Evolutionary conservation across 2,888 invertebrate species (phyloP), one percentile per base, ranked within the genome.

Genomic region (Pristionchus arcanus): DNA sequence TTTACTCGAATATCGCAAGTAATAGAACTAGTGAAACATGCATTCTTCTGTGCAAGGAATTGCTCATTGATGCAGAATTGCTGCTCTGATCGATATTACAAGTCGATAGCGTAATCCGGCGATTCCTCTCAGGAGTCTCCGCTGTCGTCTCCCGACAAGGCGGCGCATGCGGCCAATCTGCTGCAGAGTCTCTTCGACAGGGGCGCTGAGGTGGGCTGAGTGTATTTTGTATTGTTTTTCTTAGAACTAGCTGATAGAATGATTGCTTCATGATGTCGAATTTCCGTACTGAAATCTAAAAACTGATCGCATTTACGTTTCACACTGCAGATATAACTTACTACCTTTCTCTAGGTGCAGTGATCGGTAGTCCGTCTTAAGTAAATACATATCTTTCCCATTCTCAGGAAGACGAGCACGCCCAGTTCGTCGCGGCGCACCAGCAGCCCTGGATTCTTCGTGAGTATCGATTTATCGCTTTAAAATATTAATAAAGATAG

Each of bases 141-240:
- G 15, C 55, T 59, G 59, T 49, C 84, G 55, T 31, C 83, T 49
- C 34, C 84, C 11, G 31, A 15, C 71, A 11, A 5, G 11, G 11
- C 28, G 11, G 11, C 59, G 31, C 49, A 83, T 25, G 34, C 84
- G 11, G 59, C 84, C 31, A 59, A 85, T 59, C 55, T 85, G 34
- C 59, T 85, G 59, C 84, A 85, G 84, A n/a, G n/a, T 34, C 55
- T 85, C 19, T 34, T 85, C 84, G 84, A 59, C 9, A 28, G 81
- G 49, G 81, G n/a, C 15, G 49, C 34, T 71, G 71, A 71, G 71
- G 66, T n/a, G 66, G n/a, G 28, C n/a, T n/a, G n/a, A n/a, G n/a
- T n/a, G n/a, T 9, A 74, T 37, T 34, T 28, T 15, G n/a, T 9
- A 49, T 49, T 49, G 42, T 49, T 49, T 3, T 49, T 49, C 42